A percentile compares a stretch with the other conserved stretches of the same genome.
These are phyloP conservation scores for Amiota minor DNA, from an alignment of 2,888 invertebrate genomes.

Conservation along the genomic window DNA sequence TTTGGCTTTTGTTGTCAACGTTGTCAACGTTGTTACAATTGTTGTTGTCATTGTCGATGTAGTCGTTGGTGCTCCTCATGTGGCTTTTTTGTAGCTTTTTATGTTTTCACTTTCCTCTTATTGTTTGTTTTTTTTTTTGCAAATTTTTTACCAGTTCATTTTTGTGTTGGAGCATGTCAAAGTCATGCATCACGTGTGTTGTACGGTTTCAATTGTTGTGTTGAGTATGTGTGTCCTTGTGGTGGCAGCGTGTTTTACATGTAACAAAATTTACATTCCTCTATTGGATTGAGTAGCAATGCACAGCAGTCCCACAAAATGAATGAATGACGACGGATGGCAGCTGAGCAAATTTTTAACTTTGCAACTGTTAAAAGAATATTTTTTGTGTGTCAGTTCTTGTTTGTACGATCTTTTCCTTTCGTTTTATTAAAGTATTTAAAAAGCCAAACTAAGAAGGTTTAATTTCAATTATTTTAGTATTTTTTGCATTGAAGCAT, in stretches of 20 bases:
- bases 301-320: constrained; percentile 12
- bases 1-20: constrained; percentile 23
- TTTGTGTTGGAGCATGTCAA: constrained; percentile 48
- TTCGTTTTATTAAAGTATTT: too few species aligned
- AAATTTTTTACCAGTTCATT: constrained; percentile 30
- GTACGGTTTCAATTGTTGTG: constrained; percentile 50
- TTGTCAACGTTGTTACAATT: too few species aligned
- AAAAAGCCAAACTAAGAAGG: too few species aligned
- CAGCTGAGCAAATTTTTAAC: constrained; percentile 1
- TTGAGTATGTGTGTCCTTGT: constrained; percentile 43
- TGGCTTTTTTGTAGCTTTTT: constrained; percentile 25
- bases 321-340: not conserved
- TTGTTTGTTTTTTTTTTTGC: constrained; percentile 7
- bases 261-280: constrained; percentile 36
- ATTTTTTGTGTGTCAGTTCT: not conserved
- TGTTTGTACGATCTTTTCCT: not conserved
- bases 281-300: constrained; percentile 23
- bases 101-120: constrained; percentile 1
- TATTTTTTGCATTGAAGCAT: not conserved
- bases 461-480: too few species aligned
- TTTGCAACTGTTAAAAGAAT: not conserved
- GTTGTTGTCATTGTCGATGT: not conserved
- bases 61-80: constrained; percentile 25
- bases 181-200: constrained; percentile 56
- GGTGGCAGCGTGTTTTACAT: constrained; percentile 58